Conservation (phyloP, 2,113 vertebrate genomes). For the Pygoscelis adeliae region DNA sequence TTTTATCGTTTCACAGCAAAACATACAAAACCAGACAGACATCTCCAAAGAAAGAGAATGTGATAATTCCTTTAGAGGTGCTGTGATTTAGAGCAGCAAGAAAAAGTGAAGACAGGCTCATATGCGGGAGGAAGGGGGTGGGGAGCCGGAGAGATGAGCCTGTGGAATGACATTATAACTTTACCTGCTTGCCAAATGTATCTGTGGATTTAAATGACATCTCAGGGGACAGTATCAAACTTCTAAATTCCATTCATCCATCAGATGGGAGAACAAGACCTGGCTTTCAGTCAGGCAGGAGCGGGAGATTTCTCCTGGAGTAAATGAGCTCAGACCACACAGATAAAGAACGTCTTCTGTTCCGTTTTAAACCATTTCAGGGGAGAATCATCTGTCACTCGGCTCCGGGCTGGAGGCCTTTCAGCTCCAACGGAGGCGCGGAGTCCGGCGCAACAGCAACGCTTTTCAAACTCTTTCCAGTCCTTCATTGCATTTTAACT, state of each 20-base stretch:
- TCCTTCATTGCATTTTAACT: not conserved
- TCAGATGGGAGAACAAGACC: constrained; percentile 89
- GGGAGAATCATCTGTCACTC: constrained; percentile 76
- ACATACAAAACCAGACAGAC: not conserved
- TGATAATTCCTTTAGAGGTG: constrained; percentile 12
- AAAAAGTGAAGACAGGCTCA: not conserved
- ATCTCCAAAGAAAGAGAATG: not conserved
- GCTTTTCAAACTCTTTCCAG: constrained; percentile 49
- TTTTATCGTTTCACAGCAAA: not conserved
- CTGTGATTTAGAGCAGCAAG: not conserved
- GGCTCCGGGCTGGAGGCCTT: constrained; percentile 51
- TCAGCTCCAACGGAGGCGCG: constrained; percentile 56
- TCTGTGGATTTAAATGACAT: constrained; percentile 82
- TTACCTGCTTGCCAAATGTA: constrained; percentile 61
- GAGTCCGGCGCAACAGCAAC: constrained; percentile 26
- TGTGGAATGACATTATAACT: constrained; percentile 46
- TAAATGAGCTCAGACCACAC: constrained; percentile 89
- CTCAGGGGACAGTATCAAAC: constrained; percentile 89
- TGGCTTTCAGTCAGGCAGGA: constrained; percentile 84
- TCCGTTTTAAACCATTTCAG: constrained; percentile 69
- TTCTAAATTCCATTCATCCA: constrained; percentile 87
- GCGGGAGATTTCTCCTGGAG: constrained; percentile 69
- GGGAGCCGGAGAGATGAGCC: constrained; percentile 55
- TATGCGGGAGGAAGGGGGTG: not conserved
- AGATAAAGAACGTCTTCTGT: constrained; percentile 91